Evolutionary conservation across 30 jellyfish, hydroid and myxozoan genomes (phyloP), one percentile per base, ranked within the genome.

Genomic region (Chrysaora quinquecirrha): DNA sequence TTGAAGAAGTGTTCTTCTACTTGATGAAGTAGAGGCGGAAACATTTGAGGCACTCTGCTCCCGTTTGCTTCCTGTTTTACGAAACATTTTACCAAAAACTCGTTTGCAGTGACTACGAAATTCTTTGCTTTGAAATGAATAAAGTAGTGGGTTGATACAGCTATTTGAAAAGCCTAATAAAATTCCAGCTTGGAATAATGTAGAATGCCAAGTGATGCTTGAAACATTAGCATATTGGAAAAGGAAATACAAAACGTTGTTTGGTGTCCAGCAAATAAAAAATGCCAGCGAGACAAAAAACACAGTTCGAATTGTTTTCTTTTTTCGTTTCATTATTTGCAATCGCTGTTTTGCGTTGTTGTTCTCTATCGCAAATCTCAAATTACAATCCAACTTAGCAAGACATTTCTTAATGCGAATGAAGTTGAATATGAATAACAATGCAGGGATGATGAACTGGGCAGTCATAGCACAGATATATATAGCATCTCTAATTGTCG

Each of bases 201-300:
- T 73, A 0, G 96, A 83, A 34, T 84, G 77, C 86, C 96, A 83
- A 18, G 64, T 27, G 46, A 89, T 49, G 7, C 78, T 54, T 58
- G 80, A 60, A 24, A 63, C 58, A 19, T 77, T 88, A 14, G 78
- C 84, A 34, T 78, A 84, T 30, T 89, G 87, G 25, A 71, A 76
- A 14, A 90, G 47, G 38, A 90, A 62, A 34, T 34, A 90, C 82
- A 73, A 47, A 38, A 90, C 50, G 1, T 89, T 75, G 64, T 90
- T 90, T 38, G 94, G 93, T 1, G 88, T 90, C 83, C 91, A 83
- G 28, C 96, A 90, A 18, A 83, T 88, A 27, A 90, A 84, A 60
- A 90, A 90, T 12, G 93, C 97, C 1, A 90, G 22, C 2, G 69
- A 87, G 1, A 84, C 76, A 14, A 78, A 28, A 23, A 62, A 34